A percentile compares a stretch with the other conserved stretches of the same genome.
Evolutionary conservation across 2,888 invertebrate genomes (phyloP).

Genomic region (Plagodis dolabraria): DNA sequence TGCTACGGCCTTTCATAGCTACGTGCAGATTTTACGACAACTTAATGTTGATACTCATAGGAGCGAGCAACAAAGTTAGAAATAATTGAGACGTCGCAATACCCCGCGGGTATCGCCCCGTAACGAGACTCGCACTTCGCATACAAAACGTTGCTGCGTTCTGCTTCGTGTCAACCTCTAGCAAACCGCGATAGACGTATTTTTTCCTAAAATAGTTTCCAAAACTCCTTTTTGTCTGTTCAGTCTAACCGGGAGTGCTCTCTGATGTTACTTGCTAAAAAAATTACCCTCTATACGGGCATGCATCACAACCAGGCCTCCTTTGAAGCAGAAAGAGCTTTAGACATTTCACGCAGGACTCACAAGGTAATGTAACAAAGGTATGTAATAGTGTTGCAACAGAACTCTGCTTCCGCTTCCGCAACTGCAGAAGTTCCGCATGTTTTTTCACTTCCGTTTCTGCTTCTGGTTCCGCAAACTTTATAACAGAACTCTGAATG

Average conservation of each 20-base stretch:
- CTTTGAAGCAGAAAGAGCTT: too few relatives aligned
- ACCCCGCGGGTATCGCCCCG: slow-evolving; percentile 62
- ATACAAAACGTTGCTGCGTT: slow-evolving; percentile 54
- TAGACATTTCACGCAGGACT: slow-evolving; percentile 16
- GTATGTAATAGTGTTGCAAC: too few relatives aligned
- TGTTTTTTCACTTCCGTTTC: too few relatives aligned
- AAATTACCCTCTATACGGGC: too few relatives aligned
- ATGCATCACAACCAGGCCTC: too few relatives aligned
- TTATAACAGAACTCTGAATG: too few relatives aligned
- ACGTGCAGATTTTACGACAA: slow-evolving; percentile 46
- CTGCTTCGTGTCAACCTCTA: not conserved
- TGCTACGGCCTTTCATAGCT: not conserved
- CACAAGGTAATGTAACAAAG: too few relatives aligned
- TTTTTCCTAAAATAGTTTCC: slow-evolving; percentile 44
- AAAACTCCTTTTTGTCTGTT: slow-evolving; percentile 19
- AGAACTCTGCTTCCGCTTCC: too few relatives aligned
- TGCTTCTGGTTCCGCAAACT: too few relatives aligned
- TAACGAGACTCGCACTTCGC: slow-evolving; percentile 73
- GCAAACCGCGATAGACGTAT: slow-evolving; percentile 34
- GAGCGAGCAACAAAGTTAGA: slow-evolving; percentile 71
- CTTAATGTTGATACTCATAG: slow-evolving; percentile 42
- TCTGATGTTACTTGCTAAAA: slow-evolving; percentile 30
- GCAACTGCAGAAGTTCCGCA: too few relatives aligned
- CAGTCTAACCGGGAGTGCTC: slow-evolving; percentile 22
- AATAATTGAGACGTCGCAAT: slow-evolving; percentile 73